A percentile compares a stretch with the other conserved stretches of the same genome.
phyloP scores from a whole-genome alignment of 2,797 vertebrate species.

The Florisuga fusca region DNA sequence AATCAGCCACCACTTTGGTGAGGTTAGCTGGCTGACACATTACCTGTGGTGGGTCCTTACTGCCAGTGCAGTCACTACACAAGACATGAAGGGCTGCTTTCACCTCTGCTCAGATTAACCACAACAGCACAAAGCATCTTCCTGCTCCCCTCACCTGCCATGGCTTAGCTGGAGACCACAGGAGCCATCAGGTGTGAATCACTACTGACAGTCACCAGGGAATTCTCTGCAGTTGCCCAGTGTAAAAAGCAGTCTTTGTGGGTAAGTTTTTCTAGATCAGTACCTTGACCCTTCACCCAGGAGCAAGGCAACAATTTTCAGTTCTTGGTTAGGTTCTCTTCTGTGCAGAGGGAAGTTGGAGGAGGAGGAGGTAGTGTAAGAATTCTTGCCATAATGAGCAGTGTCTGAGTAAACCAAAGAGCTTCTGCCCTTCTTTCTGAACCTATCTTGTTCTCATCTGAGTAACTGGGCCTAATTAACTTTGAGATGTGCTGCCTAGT shows the following conservation, averaged over 20 bases:
- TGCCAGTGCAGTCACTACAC: accelerated
- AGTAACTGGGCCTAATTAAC: neutral
- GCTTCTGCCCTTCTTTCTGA: neutral
- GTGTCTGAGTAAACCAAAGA: neutral
- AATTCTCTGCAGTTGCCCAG: neutral
- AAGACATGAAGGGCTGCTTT: neutral
- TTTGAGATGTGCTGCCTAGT: neutral
- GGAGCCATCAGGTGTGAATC: neutral
- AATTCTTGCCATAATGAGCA: neutral
- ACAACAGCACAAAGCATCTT: neutral
- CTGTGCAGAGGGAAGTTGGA: neutral
- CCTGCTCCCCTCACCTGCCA: neutral
- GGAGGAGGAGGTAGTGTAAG: neutral
- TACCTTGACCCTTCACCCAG: neutral
- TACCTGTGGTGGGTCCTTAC: accelerated
- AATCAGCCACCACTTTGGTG: neutral
- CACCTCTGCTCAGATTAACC: neutral
- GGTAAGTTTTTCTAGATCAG: neutral
- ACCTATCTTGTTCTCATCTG: neutral
- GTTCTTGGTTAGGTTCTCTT: neutral
- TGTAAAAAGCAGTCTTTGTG: neutral
- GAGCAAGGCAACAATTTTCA: neutral
- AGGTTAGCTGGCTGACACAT: neutral
- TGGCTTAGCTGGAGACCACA: neutral
- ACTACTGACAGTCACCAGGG: neutral